Base-by-base conservation (phyloP, 2,113 vertebrate species). In the Alethe castanea region DNA sequence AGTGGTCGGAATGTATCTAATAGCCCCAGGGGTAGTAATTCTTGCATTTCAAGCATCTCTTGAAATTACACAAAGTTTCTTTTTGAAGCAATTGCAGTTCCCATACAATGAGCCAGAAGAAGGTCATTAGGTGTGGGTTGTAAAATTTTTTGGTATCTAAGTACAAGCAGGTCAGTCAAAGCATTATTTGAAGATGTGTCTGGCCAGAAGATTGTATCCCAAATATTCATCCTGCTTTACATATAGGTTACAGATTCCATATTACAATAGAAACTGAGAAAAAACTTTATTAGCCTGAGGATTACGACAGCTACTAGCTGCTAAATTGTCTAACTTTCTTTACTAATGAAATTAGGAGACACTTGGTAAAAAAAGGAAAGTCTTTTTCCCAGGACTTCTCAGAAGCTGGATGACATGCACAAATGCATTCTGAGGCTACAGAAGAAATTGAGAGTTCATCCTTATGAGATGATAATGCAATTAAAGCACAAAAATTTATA, bases 21-120 rank as follows among this genome's bases (percentile, higher is more conserved):
- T 85, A 87, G 2, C 0, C 0, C 3, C 14, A 33, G 2, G 2
- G 5, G 2, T 22, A 40, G 33, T 57, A 65, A 59, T 54, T 47
- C 52, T 19, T 52, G 26, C 3, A 47, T 28, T 56, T 19, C 81
- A 12, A 50, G 4, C 40, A 42, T 31, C 17, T 67, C 36, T 67
- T 59, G 19, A 64, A 88, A 59, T 72, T 26, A 29, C 9, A n/a
- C 3, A 14, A 23, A 60, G 1, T 53, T 83, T 44, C 6, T 69
- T 80, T 69, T 20, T n/a, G 47, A 24, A 56, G 18, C 4, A 56
- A 40, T 57, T 47, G 22, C 36, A 60, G 10, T 53, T 65, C 28
- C 3, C 19, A 47, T 26, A 31, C 1, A 60, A 24, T 36, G 23
- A 90, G 3, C 2, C 38, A 81, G 28, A 53, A 78, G 29, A 14